Evolutionary conservation across 2,888 invertebrate genomes (phyloP), one percentile per base, ranked within the genome.

Genomic region (Venusia cambrica): DNA sequence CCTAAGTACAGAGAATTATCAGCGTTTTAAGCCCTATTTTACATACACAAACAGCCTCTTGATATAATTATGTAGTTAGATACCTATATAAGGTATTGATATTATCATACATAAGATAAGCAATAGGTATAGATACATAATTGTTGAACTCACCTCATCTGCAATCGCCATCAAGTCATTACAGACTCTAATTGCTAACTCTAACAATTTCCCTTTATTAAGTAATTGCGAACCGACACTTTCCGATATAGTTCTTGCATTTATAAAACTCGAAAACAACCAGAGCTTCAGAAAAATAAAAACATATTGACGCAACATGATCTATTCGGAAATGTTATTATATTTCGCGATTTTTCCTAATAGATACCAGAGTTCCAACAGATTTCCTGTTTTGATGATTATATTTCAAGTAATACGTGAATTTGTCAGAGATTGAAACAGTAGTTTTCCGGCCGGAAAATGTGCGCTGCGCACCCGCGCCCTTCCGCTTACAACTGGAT

Each of bases 401-500:
- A n/a, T n/a, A n/a, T n/a, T n/a, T n/a, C n/a, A n/a, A n/a, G n/a
- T n/a, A n/a, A n/a, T n/a, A n/a, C n/a, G n/a, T n/a, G n/a, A n/a
- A n/a, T n/a, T n/a, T n/a, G n/a, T n/a, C n/a, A n/a, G n/a, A n/a
- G n/a, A n/a, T n/a, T n/a, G n/a, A n/a, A n/a, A n/a, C n/a, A n/a
- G n/a, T n/a, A n/a, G 45, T 26, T 27, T 35, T 19, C 26, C 15
- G 26, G 29, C 15, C 26, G 45, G 38, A 41, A 32, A 39, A 40
- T 39, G 20, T n/a, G 22, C 44, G 45, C 62, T 66, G 68, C 60
- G 58, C 50, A 45, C 55, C 46, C 48, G n/a, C 56, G 71, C 66
- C 59, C 63, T 57, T 54, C 57, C 50, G 51, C 41, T 46, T 39
- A 45, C 49, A 62, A 73, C 70, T 74, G 72, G 71, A 61, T 64